Evolutionary conservation across 2,113 vertebrate genomes (phyloP), one percentile per base, ranked within the genome.

Genomic region (Zapus hudsonius): DNA sequence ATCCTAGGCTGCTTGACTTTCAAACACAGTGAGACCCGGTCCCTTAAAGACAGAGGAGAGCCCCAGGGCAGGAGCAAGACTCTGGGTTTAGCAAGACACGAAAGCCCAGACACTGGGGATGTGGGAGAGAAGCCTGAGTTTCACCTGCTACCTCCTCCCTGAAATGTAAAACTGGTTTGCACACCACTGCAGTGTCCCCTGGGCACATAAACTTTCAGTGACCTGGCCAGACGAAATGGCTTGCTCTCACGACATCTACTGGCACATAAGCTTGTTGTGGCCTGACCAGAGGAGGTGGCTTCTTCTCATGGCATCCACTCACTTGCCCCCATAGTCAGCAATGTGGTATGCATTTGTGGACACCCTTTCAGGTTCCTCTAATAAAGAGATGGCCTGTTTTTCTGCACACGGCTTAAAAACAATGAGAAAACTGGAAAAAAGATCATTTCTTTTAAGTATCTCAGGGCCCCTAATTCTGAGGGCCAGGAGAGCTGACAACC

Each of bases 401-500:
- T 38, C 25, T 12, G 29, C 0, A 31, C 47, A 40, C 7, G 20
- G 73, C 8, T 55, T 73, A 27, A 59, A 52, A 27, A 55, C 25
- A 31, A 22, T 15, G 16, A 64, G 1, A 8, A 13, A 31, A n/a
- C 2, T 3, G 10, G 29, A 4, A 11, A 7, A 2, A 1, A 3
- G 59, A 25, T 1, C 1, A 10, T 6, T 27, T 12, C 2, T 7
- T 13, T 10, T 25, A 5, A 27, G 7, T 5, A 0, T 22, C 4
- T 12, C 27, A 27, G 55, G 36, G 10, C 16, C 9, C 2, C 17
- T 9, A 10, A 17, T 27, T 40, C 63, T n/a, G 44, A 38, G 11
- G 1, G 11, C 20, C 0, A 5, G 1, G 8, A 2, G 25, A 0
- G 0, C 7, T 7, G 1, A 4, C 1, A 5, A 7, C 27, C n/a